These are phyloP conservation scores for Labroides dimidiatus DNA, from an alignment of 2,797 vertebrate genomes.

Conservation along the genomic window DNA sequence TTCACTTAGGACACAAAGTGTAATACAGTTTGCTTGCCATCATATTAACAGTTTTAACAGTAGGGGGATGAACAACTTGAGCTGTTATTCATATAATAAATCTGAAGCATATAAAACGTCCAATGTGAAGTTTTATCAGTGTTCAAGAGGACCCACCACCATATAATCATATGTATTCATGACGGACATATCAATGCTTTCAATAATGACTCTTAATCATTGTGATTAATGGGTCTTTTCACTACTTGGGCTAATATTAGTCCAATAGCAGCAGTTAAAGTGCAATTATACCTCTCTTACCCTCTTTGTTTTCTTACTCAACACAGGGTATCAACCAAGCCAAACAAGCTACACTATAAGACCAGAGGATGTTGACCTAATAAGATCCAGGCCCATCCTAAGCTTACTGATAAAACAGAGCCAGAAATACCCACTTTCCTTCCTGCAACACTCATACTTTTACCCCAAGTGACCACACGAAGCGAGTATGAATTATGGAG, in stretches of 20 bases:
- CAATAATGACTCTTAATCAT: conserved; percentile 68
- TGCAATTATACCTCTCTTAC: conserved; percentile 65
- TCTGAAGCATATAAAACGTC: no score
- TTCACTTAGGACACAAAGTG: no score
- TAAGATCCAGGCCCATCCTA: conserved; percentile 55
- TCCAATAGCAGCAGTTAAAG: conserved; percentile 67
- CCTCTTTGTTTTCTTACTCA: conserved; percentile 78
- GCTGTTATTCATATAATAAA: no score
- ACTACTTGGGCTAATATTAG: conserved; percentile 76
- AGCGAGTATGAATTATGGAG: conserved; percentile 53
- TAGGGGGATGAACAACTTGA: no score
- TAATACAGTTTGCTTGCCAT: no score
- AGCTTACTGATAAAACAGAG: conserved; percentile 76
- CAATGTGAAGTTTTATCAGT: no score
- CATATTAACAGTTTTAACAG: no score
- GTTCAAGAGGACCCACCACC: no score
- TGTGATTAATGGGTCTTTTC: conserved; percentile 70
- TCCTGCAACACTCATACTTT: conserved; percentile 1
- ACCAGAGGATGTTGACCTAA: conserved; percentile 71
- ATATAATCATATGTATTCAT: no score
- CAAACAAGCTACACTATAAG: conserved; percentile 59
- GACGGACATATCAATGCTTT: neutral
- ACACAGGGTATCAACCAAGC: conserved; percentile 59
- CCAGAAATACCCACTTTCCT: conserved; percentile 19
- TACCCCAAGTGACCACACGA: conserved; percentile 51